Evolutionary conservation across 2,113 vertebrate genomes (phyloP), one percentile per base, ranked within the genome.

Genomic region (Notothenia rossii): DNA sequence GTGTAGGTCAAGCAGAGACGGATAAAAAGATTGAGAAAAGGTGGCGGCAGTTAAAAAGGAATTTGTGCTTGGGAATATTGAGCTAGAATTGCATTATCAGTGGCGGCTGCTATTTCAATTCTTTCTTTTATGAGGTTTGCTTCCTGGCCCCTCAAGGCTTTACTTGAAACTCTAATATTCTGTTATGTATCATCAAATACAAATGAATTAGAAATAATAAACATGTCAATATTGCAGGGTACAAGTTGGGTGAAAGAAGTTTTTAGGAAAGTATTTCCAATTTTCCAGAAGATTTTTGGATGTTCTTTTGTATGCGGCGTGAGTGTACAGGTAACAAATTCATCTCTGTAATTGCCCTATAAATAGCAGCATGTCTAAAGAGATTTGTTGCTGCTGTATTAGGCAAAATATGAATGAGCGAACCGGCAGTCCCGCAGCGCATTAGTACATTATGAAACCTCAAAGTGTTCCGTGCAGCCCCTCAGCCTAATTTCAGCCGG

Each of bases 381-480:
- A 58, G 61, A 72, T 67, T 49, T 77, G 46, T 50, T 77, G 50
- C 69, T 86, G 54, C 69, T 84, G 76, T 33, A 77, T 63, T 50
- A 58, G 71, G 20, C 15, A 49, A 78, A 74, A 50, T 68, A 54
- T 88, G 77, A 84, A 84, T 65, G 58, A 81, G 71, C 14, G 5
- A 36, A 5, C 22, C 66, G 6, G n/a, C 77, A 25, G 65, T 82
- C 49, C 71, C 29, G 2, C 43, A 45, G 82, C 10, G 7, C 63
- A 25, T 70, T 61, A 66, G 15, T 59, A 18, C 48, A 60, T 80
- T 55, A 78, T 25, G 50, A 62, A 81, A 64, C 51, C 53, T 64
- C 25, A 66, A 29, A 80, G 46, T 61, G 64, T 83, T 77, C n/a
- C 60, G 29, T n/a, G 59, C 67, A 76, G 62, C 49, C 46, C 36